Percentiles rank a stretch among this genome's conserved stretches.
Evolutionary conservation across 2,888 invertebrate species (phyloP).

Genomic region (Drosophila picticornis): DNA sequence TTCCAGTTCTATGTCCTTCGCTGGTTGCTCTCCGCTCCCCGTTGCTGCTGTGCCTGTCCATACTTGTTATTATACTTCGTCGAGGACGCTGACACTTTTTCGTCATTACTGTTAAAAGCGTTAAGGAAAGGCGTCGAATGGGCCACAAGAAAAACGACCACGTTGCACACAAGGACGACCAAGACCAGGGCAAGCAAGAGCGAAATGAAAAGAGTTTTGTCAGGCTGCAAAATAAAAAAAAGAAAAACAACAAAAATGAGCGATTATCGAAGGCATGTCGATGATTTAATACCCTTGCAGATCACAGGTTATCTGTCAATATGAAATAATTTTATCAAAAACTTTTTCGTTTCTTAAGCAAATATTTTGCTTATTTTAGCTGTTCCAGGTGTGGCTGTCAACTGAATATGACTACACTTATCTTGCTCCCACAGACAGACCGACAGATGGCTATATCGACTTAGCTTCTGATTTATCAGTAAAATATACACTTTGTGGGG

Average conservation of each 20-base stretch:
- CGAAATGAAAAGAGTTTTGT: slow-evolving; percentile 76
- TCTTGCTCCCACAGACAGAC: neutral
- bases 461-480: neutral
- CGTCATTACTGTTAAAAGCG: slow-evolving; percentile 82
- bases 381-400: neutral
- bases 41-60: slow-evolving; percentile 68
- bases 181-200: slow-evolving; percentile 40
- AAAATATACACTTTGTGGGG: neutral
- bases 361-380: neutral
- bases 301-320: neutral
- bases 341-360: neutral
- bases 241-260: neutral
- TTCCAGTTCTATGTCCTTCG: neutral
- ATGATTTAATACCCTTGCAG: neutral
- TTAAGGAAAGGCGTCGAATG: slow-evolving; percentile 59
- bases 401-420: neutral
- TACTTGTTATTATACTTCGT: slow-evolving; percentile 81
- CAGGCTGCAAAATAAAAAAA: slow-evolving; percentile 51
- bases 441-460: neutral
- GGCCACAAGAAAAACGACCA: slow-evolving; percentile 36
- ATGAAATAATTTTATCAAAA: neutral
- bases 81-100: slow-evolving; percentile 83
- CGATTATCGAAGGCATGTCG: neutral
- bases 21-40: neutral
- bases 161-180: slow-evolving; percentile 40